phyloP scores from a whole-genome alignment of 2,113 vertebrate genomes.

The Coptodon bakossiorum region DNA sequence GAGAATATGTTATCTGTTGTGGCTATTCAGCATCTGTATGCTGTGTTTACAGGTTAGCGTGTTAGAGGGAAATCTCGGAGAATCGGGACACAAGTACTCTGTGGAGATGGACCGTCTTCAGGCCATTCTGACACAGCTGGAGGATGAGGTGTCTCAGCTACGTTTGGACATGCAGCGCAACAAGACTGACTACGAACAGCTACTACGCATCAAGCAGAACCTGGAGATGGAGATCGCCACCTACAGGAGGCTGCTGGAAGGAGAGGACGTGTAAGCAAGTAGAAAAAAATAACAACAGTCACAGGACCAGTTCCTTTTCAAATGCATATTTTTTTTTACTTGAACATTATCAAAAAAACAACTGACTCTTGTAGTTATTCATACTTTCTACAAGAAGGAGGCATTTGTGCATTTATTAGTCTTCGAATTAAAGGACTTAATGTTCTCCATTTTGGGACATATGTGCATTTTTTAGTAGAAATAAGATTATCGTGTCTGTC shows the following conservation, averaged over 20 bases:
- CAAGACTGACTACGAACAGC: constrained; percentile 74
- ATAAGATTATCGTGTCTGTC: background rate
- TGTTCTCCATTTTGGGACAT: background rate
- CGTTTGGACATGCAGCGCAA: constrained; percentile 73
- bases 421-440: fast-evolving
- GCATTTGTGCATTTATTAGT: background rate
- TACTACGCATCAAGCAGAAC: constrained; percentile 76
- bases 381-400: background rate
- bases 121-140: constrained; percentile 58
- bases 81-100: constrained; percentile 67
- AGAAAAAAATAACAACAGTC: background rate
- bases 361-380: background rate
- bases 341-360: background rate
- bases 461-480: background rate
- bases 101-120: constrained; percentile 70
- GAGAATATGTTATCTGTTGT: background rate
- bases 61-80: constrained; percentile 70
- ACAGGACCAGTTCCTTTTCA: background rate
- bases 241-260: constrained; percentile 77
- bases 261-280: constrained; percentile 70
- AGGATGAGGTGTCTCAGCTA: constrained; percentile 73
- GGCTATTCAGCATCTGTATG: background rate
- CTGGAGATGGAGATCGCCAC: constrained; percentile 80
- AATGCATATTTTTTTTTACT: background rate
- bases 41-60: constrained; percentile 45